A percentile compares a stretch with the other conserved stretches of the same genome.
phyloP scores from a whole-genome alignment of 2,888 invertebrate species.

The Sympetrum striolatum region DNA sequence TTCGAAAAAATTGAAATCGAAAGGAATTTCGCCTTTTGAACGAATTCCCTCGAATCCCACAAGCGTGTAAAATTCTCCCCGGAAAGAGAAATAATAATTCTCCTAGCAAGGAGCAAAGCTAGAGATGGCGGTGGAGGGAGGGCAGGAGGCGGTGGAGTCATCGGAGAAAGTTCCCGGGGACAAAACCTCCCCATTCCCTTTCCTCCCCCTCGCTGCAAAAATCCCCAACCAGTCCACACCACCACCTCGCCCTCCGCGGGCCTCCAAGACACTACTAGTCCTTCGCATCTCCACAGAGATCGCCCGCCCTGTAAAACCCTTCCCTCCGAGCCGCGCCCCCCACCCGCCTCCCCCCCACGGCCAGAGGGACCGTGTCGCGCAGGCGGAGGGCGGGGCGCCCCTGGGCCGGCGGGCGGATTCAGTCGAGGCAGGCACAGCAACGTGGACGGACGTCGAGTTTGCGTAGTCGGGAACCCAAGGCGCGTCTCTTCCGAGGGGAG shows the following conservation, averaged over 20 bases:
- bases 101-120: not conserved
- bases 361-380: conserved; percentile 8
- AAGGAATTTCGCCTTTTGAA: too few species aligned
- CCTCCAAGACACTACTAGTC: not conserved
- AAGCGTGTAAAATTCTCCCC: not conserved
- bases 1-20: too few species aligned
- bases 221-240: not conserved
- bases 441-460: conserved; percentile 1
- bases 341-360: not conserved
- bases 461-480: not conserved
- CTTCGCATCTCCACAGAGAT: not conserved
- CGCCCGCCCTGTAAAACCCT: not conserved
- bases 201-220: not conserved
- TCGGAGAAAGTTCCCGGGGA: conserved; percentile 34
- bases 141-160: not conserved
- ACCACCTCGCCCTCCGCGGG: not conserved
- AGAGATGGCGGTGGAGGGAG: not conserved
- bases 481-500: not conserved
- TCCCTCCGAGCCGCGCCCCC: not conserved
- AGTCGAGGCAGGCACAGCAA: conserved; percentile 33
- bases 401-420: not conserved
- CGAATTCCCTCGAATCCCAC: too few species aligned
- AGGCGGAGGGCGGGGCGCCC: conserved; percentile 28
- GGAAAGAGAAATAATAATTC: not conserved
- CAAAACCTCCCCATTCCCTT: not conserved